These are phyloP conservation scores for Rhinophrynus dorsalis DNA, from an alignment of 2,797 vertebrate species.

Conservation along the genomic window DNA sequence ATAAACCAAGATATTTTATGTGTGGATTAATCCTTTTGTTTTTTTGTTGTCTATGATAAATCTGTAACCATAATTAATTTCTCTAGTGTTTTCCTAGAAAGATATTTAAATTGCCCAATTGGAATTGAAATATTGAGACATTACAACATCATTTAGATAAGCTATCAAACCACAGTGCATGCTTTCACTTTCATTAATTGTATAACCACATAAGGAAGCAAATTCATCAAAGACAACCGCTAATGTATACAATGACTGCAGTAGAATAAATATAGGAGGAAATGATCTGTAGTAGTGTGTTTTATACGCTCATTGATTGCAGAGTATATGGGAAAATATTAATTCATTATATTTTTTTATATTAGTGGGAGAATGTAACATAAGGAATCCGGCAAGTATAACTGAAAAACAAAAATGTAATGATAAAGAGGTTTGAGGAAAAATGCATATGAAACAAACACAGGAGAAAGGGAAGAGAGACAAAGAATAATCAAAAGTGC, in stretches of 20 bases:
- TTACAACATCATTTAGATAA: conserved; percentile 73
- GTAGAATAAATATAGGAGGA: conserved; percentile 54
- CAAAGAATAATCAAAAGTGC: too few species aligned
- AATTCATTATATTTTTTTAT: too few species aligned
- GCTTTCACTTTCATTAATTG: conserved; percentile 66
- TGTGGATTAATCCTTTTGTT: conserved; percentile 68
- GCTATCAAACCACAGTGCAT: conserved; percentile 66
- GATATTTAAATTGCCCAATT: conserved; percentile 58
- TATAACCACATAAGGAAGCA: conserved; percentile 64
- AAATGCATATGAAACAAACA: too few species aligned
- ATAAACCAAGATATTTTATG: too few species aligned
- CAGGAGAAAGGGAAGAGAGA: too few species aligned
- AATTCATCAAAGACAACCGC: conserved; percentile 57
- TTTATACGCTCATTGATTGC: conserved; percentile 35
- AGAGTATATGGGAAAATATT: too few species aligned
- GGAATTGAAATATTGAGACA: conserved; percentile 71
- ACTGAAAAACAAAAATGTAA: too few species aligned
- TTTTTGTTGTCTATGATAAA: conserved; percentile 59
- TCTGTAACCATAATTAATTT: conserved; percentile 68
- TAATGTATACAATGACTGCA: conserved; percentile 53
- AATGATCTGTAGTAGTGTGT: conserved; percentile 50
- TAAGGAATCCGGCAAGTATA: too few species aligned
- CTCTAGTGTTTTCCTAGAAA: conserved; percentile 65
- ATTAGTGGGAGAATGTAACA: too few species aligned
- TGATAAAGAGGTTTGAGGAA: too few species aligned